Evolutionary conservation across 53 echinoderm and acorn worm species (phyloP), one percentile per base, ranked within the genome.

Genomic region (Echinarachnius parma): DNA sequence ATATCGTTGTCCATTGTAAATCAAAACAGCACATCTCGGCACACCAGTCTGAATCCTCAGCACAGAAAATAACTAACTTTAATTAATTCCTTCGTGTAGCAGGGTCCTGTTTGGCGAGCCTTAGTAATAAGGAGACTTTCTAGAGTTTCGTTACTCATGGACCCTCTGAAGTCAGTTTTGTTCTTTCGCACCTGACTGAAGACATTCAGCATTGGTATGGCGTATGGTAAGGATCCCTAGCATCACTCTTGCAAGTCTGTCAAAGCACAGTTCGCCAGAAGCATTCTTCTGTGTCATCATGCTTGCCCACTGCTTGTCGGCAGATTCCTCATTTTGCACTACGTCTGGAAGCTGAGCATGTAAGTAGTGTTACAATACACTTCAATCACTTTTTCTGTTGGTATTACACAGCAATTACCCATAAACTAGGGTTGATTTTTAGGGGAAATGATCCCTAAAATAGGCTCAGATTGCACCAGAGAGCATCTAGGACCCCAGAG

Each of bases 121-220:
- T 77, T 53, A 50, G 64, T 48, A 28, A 78, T 64, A 8, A 78
- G 64, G 31, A 78, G 15, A 48, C 64, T 49, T 37, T 31, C 21
- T 29, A 80, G 58, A 57, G 80, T 80, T 58, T 36, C 33, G 21
- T 33, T 71, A 31, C 69, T 71, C 81, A 81, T 81, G n/a, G 71
- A 65, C 28, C 65, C 45, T 57, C 83, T 64, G 45, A 77, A 82
- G 31, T 82, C 83, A 42, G 64, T 75, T 76, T 76, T 82, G 32
- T 75, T 82, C 48, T 82, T 76, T 20, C 83, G 53, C 10, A 76
- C 83, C 15, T 77, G 64, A 33, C 72, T 76, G 48, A 82, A 82
- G 3, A 63, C 82, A 82, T 27, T 62, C 63, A 7, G 72, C 71
- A 72, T 81, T 81, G 29, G 53, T 50, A 44, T 78, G 78, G 4